Conservation (phyloP, 1,140 invertebrate genomes). For the Hyposmocoma kahamanoa region DNA sequence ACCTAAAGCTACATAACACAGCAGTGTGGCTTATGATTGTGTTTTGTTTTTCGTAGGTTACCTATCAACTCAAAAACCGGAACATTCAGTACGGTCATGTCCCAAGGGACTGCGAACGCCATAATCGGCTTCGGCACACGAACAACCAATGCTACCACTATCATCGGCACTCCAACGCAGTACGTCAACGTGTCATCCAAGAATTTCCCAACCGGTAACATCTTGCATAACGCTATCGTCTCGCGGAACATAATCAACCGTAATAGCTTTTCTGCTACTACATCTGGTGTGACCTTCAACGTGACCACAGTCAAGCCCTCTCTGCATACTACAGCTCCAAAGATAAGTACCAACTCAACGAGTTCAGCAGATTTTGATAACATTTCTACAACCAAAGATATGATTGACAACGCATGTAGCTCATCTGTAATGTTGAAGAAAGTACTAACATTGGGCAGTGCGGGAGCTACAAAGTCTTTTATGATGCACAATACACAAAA, state of each 20-base stretch:
- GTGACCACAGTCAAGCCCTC: slow-evolving; percentile 45
- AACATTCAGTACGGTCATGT: slow-evolving; percentile 65
- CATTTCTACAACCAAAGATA: slow-evolving; percentile 65
- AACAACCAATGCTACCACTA: slow-evolving; percentile 41
- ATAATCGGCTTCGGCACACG: slow-evolving; percentile 65
- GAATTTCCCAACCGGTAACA: slow-evolving; percentile 68
- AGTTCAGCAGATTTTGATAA: slow-evolving; percentile 45
- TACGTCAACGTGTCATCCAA: slow-evolving; percentile 69
- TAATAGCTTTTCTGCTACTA: slow-evolving; percentile 22
- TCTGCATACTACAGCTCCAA: slow-evolving; percentile 42
- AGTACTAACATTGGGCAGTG: slow-evolving; percentile 65
- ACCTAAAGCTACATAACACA: too few species aligned
- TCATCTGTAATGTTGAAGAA: slow-evolving; percentile 72
- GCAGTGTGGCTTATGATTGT: too few species aligned
- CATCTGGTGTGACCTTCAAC: slow-evolving; percentile 53
- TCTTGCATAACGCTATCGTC: slow-evolving; percentile 68
- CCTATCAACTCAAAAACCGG: slow-evolving; percentile 59
- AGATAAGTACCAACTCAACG: slow-evolving; percentile 42
- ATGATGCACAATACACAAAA: slow-evolving; percentile 72
- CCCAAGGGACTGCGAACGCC: slow-evolving; percentile 58
- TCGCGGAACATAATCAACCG: slow-evolving; percentile 62
- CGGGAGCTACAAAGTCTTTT: slow-evolving; percentile 64
- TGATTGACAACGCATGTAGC: slow-evolving; percentile 70
- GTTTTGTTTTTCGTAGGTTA: slow-evolving; percentile 57
- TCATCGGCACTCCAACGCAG: slow-evolving; percentile 48